Base-by-base conservation (phyloP, 1,140 invertebrate genomes). In the Dufourea novaeangliae region DNA sequence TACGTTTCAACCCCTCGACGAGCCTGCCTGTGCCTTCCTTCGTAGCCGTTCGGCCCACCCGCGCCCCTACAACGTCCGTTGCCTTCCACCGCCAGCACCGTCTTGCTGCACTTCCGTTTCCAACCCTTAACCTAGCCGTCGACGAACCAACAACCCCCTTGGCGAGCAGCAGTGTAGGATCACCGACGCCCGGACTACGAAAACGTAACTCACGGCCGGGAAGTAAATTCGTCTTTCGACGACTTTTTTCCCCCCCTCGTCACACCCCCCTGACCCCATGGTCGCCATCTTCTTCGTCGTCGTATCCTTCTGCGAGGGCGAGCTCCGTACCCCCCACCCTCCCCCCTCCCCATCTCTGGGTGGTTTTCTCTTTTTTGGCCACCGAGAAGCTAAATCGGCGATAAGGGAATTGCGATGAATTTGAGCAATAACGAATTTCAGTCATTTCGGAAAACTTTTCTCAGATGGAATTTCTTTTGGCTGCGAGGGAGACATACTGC, bases 51-150 rank as follows among this genome's bases (percentile, higher is more conserved):
- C 78, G 72, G 74, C 80, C 83, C 78, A 83, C 80, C 79, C 79
- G 81, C 75, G 66, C 83, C 80, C 79, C 84, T 86, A 86, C 84
- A 74, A 72, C 73, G 79, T 82, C 80, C 69, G 84, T 67, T 83
- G 69, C 80, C 81, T 78, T 83, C 76, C 83, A 79, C 71, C 71
- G 72, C 69, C 79, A 63, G 82, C 78, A 77, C 70, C 78, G 84
- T 87, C 87, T 87, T 88, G 75, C 87, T 84, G 86, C 86, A 87
- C 86, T 88, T 88, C 87, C 87, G 87, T 80, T 87, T 84, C 71
- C 85, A 83, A 88, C 83, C 86, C 86, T 88, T 88, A 88, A 87
- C 86, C 80, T 82, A 84, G 78, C 78, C 81, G 75, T 86, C 82
- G 69, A 78, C 76, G 80, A 77, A 85, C 84, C 86, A 88, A 86